Evolutionary conservation across 1,140 invertebrate genomes (phyloP).

Genomic region (Zaprionus nigranus): DNA sequence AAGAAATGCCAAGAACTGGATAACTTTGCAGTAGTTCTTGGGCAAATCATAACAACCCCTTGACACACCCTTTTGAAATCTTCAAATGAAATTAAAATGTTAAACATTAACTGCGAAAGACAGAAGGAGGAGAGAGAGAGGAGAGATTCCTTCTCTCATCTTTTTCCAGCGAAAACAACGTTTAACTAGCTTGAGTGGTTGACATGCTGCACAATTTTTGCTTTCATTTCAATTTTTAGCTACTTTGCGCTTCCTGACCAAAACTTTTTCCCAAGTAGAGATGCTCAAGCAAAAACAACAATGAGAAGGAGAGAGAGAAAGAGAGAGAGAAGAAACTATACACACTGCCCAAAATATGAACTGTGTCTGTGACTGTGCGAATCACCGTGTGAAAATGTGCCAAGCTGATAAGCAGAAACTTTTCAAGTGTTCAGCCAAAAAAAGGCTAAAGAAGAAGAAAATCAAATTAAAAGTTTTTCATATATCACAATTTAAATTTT

Average conservation of each 20-base stretch:
- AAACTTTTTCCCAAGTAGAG: conserved; percentile 27
- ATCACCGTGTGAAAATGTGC: conserved; percentile 37
- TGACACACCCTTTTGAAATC: conserved; percentile 1
- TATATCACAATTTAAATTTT: conserved; percentile 5
- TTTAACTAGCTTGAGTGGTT: conserved; percentile 44
- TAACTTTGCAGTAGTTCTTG: conserved; percentile 48
- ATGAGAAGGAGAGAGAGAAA: not conserved
- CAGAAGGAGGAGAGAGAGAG: not conserved
- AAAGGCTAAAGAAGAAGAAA: not conserved
- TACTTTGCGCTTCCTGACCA: conserved; percentile 23
- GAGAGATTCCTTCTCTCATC: not conserved
- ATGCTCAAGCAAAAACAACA: conserved; percentile 12
- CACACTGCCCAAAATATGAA: conserved; percentile 14
- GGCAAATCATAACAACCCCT: conserved; percentile 47
- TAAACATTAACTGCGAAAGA: conserved; percentile 48
- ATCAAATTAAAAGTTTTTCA: conserved; percentile 11
- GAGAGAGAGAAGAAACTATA: not conserved
- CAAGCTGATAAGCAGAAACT: conserved; percentile 23
- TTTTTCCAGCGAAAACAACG: conserved; percentile 24
- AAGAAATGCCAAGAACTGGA: conserved; percentile 49
- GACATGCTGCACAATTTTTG: conserved; percentile 33
- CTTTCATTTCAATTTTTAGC: conserved; percentile 41
- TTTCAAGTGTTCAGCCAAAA: not conserved
- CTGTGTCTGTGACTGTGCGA: conserved; percentile 30
- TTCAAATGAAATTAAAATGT: conserved; percentile 74